Evolutionary conservation across 2,888 invertebrate species (phyloP).

Genomic region (Polietes domitor): DNA sequence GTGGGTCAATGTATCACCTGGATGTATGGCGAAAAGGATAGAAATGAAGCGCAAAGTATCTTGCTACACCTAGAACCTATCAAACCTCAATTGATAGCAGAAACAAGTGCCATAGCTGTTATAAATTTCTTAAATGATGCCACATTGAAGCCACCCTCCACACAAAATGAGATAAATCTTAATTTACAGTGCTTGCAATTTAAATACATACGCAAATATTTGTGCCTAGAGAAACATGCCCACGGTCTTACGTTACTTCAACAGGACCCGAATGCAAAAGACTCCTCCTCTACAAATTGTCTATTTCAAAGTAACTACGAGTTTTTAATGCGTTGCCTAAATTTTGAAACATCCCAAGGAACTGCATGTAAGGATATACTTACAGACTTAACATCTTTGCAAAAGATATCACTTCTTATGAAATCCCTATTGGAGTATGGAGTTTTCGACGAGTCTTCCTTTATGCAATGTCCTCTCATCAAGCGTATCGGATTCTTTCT

Average conservation of each 20-base stretch:
- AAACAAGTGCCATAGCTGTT: slow-evolving; percentile 76
- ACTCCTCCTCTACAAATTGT: slow-evolving; percentile 70
- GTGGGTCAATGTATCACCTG: slow-evolving; percentile 73
- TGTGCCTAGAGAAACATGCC: slow-evolving; percentile 72
- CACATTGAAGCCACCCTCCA: not conserved
- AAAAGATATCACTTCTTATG: slow-evolving; percentile 72
- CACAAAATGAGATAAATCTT: not conserved
- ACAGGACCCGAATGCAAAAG: not conserved
- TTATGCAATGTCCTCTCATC: slow-evolving; percentile 74
- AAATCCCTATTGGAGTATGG: slow-evolving; percentile 73
- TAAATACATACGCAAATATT: slow-evolving; percentile 75
- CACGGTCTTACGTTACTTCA: slow-evolving; percentile 54
- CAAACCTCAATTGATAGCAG: slow-evolving; percentile 72
- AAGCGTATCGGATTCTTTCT: slow-evolving; percentile 78
- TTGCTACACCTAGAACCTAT: slow-evolving; percentile 75
- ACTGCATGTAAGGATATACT: slow-evolving; percentile 68
- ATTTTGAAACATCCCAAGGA: slow-evolving; percentile 71
- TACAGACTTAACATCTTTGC: slow-evolving; percentile 71
- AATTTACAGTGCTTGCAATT: slow-evolving; percentile 70
- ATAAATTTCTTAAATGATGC: slow-evolving; percentile 76
- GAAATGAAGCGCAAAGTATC: slow-evolving; percentile 71
- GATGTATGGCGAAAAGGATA: slow-evolving; percentile 72
- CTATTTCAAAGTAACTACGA: slow-evolving; percentile 76
- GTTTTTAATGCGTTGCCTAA: slow-evolving; percentile 75
- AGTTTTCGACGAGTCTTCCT: slow-evolving; percentile 71